phyloP scores from a whole-genome alignment of 2,797 vertebrate genomes.

The Cynopterus sphinx region DNA sequence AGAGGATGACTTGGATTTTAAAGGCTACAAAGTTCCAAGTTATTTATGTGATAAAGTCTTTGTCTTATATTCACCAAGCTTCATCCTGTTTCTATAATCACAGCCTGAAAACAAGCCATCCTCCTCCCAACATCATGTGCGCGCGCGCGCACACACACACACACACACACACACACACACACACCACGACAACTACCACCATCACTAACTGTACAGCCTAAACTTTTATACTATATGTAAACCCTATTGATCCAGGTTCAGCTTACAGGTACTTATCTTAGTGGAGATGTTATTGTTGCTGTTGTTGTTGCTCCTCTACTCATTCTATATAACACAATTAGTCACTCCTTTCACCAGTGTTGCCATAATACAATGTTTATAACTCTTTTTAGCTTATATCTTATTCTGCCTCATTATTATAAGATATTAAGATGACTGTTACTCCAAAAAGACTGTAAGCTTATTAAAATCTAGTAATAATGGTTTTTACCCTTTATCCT shows the following conservation, averaged over 20 bases:
- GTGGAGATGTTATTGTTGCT: background rate
- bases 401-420: background rate
- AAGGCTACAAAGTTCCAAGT: background rate
- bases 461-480: background rate
- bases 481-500: background rate
- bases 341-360: background rate
- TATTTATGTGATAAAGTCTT: constrained; percentile 65
- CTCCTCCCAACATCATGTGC: background rate
- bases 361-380: background rate
- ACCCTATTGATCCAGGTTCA: background rate
- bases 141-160: no score
- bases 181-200: background rate
- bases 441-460: background rate
- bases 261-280: background rate
- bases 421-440: background rate
- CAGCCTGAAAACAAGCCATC: background rate
- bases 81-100: constrained; percentile 75
- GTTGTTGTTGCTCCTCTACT: background rate
- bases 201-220: background rate
- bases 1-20: background rate
- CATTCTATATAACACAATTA: background rate
- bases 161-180: background rate
- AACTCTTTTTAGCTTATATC: background rate
- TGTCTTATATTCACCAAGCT: constrained; percentile 68
- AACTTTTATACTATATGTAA: background rate